Percentiles rank a stretch among this genome's conserved stretches.
phyloP scores from a whole-genome alignment of 2,797 vertebrate genomes.

The Gymnoscopelus microlampas region DNA sequence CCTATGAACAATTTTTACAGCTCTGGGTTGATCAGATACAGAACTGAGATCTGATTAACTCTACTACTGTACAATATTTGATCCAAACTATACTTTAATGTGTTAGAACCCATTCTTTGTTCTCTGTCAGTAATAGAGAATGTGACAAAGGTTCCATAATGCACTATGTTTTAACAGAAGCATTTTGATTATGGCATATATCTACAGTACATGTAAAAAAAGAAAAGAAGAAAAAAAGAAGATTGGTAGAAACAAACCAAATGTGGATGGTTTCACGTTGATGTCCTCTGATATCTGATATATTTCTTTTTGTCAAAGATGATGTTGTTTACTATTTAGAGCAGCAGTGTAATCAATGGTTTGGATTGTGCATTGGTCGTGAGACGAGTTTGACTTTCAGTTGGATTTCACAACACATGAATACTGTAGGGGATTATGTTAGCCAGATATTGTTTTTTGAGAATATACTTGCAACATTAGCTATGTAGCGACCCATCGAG shows the following conservation, averaged over 20 bases:
- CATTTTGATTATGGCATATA: slow-evolving; percentile 9
- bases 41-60: slow-evolving; percentile 7
- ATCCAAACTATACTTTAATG: slow-evolving; percentile 15
- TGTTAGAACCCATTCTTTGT: neutral
- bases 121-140: slow-evolving; percentile 2
- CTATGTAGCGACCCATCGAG: slow-evolving; percentile 69
- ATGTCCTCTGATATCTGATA: slow-evolving; percentile 26
- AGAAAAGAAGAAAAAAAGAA: slow-evolving; percentile 10
- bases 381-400: slow-evolving; percentile 12
- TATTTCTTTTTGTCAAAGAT: slow-evolving; percentile 18
- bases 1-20: slow-evolving; percentile 52
- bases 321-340: slow-evolving; percentile 41
- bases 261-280: slow-evolving; percentile 12
- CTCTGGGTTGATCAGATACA: slow-evolving; percentile 41
- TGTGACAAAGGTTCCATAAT: slow-evolving; percentile 4
- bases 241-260: slow-evolving; percentile 6
- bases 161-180: neutral
- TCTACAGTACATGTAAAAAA: neutral
- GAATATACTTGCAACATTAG: slow-evolving; percentile 69
- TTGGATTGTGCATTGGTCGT: slow-evolving; percentile 43
- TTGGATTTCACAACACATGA: slow-evolving; percentile 21
- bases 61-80: slow-evolving; percentile 38
- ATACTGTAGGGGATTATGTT: slow-evolving; percentile 65
- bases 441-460: slow-evolving; percentile 63
- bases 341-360: slow-evolving; percentile 36